Evolutionary conservation across 2,888 invertebrate species (phyloP), one percentile per base, ranked within the genome.

Genomic region (Masnerella sp.): DNA sequence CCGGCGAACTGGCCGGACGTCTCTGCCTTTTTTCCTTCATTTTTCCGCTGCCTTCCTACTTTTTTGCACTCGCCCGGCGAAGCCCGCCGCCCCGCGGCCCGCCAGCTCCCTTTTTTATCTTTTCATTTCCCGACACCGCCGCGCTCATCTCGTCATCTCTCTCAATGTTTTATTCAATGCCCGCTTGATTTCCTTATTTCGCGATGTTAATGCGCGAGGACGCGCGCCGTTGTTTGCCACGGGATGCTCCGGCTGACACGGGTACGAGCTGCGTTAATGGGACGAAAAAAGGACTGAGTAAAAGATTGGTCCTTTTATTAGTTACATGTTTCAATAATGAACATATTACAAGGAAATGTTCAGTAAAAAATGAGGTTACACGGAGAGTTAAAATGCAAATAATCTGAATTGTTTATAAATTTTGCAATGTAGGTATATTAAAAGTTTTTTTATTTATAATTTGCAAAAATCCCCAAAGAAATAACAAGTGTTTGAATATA

Each of bases 1-100:
- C 81, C 75, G 75, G 71, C 71, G 34, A 67, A 58, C 56, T 58
- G 36, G 67, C 75, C 69, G 77, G 68, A 74, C 75, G 75, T 75
- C 77, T 74, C 71, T 45, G 56, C 43, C n/a, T 58, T 67, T 67
- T 56, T 51, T 59, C 71, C 58, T 64, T 59, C 64, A 64, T 52
- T 54, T 59, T 52, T 58, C 64, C 62, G 20, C 34, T 47, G 69
- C 59, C 32, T 40, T 68, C 65, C 74, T 72, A 54, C 59, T 42
- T 49, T 59, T 68, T 65, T 71, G 18, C 58, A 22, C 64, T 56
- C 52, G 20, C 69, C 61, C 47, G 51, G 51, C 67, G 38, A 32
- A 9, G 43, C 32, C 47, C 49, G 14, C 62, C 47, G 32, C 56
- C 40, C 47, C 59, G 7, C 45, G 32, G 51, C 51, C 43, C 9